phyloP scores from a whole-genome alignment of 2,888 invertebrate genomes.

The Ochropacha duplaris region DNA sequence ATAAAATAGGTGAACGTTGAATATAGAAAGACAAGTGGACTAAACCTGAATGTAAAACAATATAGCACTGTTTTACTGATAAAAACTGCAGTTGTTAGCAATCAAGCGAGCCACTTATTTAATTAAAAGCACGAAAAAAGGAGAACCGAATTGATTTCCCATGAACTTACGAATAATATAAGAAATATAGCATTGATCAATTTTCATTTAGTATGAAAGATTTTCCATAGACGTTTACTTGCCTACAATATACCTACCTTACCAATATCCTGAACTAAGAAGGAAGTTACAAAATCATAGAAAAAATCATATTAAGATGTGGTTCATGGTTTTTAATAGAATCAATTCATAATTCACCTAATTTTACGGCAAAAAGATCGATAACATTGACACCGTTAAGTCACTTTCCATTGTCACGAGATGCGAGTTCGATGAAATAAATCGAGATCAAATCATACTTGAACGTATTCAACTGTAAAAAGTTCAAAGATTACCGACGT shows the following conservation, averaged over 20 bases:
- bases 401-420: conserved; percentile 40
- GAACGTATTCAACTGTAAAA: no score
- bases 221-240: not conserved
- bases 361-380: conserved; percentile 36
- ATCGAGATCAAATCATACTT: not conserved
- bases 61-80: not conserved
- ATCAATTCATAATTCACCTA: conserved; percentile 38
- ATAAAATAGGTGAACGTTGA: not conserved
- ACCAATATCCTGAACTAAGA: no score
- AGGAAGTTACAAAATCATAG: conserved; percentile 10
- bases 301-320: conserved; percentile 36
- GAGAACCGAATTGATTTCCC: no score
- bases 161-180: no score
- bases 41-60: not conserved
- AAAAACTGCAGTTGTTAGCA: not conserved
- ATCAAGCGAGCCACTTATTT: no score
- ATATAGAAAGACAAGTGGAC: not conserved
- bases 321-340: conserved; percentile 54
- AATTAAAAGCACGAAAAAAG: no score
- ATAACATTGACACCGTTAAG: conserved; percentile 47
- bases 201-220: not conserved
- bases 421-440: not conserved
- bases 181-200: no score
- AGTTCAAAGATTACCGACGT: no score
- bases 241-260: no score